A percentile compares a stretch with the other conserved stretches of the same genome.
These are phyloP conservation scores for Podarcis cretensis DNA, from an alignment of 2,113 vertebrate genomes.

Conservation along the genomic window DNA sequence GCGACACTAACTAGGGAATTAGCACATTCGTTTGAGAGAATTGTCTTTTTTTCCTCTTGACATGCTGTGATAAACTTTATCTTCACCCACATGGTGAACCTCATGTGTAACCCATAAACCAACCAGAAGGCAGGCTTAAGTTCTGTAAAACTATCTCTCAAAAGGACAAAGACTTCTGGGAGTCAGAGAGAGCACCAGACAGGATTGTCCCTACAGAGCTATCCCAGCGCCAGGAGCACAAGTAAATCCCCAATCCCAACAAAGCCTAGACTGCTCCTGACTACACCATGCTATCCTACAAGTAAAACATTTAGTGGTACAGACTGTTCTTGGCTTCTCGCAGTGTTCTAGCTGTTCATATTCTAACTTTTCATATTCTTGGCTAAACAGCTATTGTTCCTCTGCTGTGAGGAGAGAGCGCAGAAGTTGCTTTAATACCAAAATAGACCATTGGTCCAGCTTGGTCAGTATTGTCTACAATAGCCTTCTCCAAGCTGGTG, in stretches of 20 bases:
- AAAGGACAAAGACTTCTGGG: background rate
- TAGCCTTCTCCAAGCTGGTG: background rate
- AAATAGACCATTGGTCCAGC: background rate
- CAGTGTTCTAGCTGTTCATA: background rate
- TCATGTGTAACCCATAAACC: background rate
- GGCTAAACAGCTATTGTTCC: too few species aligned
- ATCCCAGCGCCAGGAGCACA: background rate
- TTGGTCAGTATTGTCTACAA: background rate
- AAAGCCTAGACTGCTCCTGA: background rate
- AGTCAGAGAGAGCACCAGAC: background rate
- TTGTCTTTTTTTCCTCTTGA: background rate
- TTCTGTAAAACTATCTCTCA: background rate
- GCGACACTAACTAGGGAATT: background rate
- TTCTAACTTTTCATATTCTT: too few species aligned
- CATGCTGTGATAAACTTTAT: conserved; percentile 23
- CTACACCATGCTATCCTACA: too few species aligned
- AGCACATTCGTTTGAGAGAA: background rate
- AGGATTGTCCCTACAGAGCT: background rate
- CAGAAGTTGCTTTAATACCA: background rate
- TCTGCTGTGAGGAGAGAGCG: background rate
- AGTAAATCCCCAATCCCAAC: background rate
- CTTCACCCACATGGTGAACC: background rate
- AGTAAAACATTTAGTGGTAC: background rate
- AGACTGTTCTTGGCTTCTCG: background rate
- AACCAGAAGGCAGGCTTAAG: background rate